Evolutionary conservation across 2,888 invertebrate genomes (phyloP).

Genomic region (Xylophagus ater): DNA sequence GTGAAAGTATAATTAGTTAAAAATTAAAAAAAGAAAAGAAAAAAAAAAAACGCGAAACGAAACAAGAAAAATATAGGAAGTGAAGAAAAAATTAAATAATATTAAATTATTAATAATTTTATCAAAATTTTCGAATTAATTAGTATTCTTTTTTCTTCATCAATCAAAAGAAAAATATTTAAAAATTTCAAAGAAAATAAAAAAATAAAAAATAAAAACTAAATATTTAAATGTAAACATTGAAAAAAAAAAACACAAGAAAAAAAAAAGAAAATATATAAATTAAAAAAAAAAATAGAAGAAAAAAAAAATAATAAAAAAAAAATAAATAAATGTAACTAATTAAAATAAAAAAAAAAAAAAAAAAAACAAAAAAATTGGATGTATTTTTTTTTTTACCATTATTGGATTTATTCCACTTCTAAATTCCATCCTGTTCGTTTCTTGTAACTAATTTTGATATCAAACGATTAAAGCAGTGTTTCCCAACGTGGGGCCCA

Average conservation of each 20-base stretch:
- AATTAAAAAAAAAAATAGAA: slow-evolving; percentile 7
- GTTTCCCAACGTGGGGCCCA: too few species aligned
- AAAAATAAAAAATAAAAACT: slow-evolving; percentile 5
- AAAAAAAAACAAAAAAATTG: not conserved
- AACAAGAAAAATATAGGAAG: slow-evolving; percentile 5
- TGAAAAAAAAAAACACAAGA: not conserved
- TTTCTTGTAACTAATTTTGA: too few species aligned
- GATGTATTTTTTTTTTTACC: not conserved
- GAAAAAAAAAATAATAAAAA: slow-evolving; percentile 8
- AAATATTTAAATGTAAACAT: too few species aligned
- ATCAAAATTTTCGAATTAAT: not conserved
- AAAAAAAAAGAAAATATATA: slow-evolving; percentile 4
- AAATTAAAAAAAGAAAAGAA: not conserved
- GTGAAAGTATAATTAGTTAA: slow-evolving; percentile 1
- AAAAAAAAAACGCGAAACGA: slow-evolving; percentile 1
- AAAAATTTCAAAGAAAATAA: not conserved
- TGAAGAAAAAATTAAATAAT: slow-evolving; percentile 2
- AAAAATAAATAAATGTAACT: slow-evolving; percentile 13
- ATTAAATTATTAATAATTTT: not conserved
- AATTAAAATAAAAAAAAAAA: slow-evolving; percentile 9
- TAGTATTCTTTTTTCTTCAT: not conserved
- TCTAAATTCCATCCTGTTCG: too few species aligned
- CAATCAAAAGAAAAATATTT: not conserved
- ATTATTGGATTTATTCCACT: too few species aligned
- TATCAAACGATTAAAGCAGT: too few species aligned